Evolutionary conservation across 2,888 invertebrate species (phyloP), one percentile per base, ranked within the genome.

Genomic region (Lycia hirtaria): DNA sequence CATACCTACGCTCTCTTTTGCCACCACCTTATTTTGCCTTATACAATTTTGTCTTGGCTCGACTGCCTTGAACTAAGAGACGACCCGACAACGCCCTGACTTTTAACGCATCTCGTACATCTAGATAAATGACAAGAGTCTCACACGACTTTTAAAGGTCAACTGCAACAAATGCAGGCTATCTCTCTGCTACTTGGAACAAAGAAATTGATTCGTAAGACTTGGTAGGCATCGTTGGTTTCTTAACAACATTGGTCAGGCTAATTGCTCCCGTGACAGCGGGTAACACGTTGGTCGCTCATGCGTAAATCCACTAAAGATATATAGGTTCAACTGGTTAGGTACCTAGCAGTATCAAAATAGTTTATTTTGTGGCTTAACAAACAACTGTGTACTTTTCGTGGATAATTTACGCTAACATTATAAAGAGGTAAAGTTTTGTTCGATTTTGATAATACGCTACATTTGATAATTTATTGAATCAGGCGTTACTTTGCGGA

Each of bases 111-210:
- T 56, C 62, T 70, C 35, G 67, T 67, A 51, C 60, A 61, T 58
- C 66, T 67, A 65, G 60, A 45, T 49, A 51, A 41, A 56, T 56
- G 60, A 64, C 57, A 62, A 56, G 59, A 66, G 58, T 55, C 68
- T 64, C 68, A 26, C 55, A 69, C 72, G 64, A 69, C 62, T 72
- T 41, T 49, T 30, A 70, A 70, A 71, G 74, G 71, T 72, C 71
- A 75, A 49, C 52, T 58, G 33, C 14, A 45, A n/a, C 17, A 43
- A 41, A 49, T 50, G 19, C 44, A 20, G 14, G 15, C 7, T 30
- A 33, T 52, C 26, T 32, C 17, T 5, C 28, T 20, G 33, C 35
- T 35, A 10, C 24, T 24, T 20, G 44, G 20, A 47, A 47, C 33
- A 47, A 24, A 17, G 24, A 35, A 28, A 32, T 20, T 44, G 44